Evolutionary conservation across 2,113 vertebrate species (phyloP), one percentile per base, ranked within the genome.

Genomic region (Cyphomyrus plagiostoma): DNA sequence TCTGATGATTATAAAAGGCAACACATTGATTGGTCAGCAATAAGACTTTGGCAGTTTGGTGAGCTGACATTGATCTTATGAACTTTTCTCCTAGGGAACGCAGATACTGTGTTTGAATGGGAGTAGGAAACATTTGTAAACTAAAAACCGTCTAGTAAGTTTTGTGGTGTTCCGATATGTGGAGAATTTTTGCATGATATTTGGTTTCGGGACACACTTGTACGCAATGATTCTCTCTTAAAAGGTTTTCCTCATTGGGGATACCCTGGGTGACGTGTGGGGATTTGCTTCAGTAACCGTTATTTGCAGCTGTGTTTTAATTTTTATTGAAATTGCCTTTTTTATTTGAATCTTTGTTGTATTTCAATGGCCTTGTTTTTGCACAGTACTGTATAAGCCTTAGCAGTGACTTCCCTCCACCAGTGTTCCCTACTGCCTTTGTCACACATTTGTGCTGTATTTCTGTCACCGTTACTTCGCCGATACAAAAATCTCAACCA

Each of bases 311-410:
- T 86, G 45, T 86, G 45, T 86, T 35, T 50, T 50, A 50, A 86
- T 86, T 86, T 86, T 49, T 86, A 80, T 19, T 80, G 74, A 42
- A 80, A 80, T 80, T 19, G 35, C 5, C 6, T 86, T 62, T 62
- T 21, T 86, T 86, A n/a, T 85, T 23, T 85, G 8, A 48, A 26
- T 85, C 23, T 49, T 86, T 48, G 30, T 87, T 86, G 46, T 91
- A 74, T 86, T 90, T 39, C 13, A 7, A 42, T 42, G 70, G 30
- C 11, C 89, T 91, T 91, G 87, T 92, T 93, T 95, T 95, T 95
- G 95, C 94, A 95, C 95, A 94, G 89, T 88, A 88, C 94, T 93
- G 90, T 91, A 91, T 21, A 94, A 92, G 94, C 94, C 94, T 94
- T 93, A 92, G 91, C 92, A 19, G 74, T 42, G 17, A 35, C 35